Evolutionary conservation across 2,113 vertebrate species (phyloP).

Genomic region (Nothocercus julius): DNA sequence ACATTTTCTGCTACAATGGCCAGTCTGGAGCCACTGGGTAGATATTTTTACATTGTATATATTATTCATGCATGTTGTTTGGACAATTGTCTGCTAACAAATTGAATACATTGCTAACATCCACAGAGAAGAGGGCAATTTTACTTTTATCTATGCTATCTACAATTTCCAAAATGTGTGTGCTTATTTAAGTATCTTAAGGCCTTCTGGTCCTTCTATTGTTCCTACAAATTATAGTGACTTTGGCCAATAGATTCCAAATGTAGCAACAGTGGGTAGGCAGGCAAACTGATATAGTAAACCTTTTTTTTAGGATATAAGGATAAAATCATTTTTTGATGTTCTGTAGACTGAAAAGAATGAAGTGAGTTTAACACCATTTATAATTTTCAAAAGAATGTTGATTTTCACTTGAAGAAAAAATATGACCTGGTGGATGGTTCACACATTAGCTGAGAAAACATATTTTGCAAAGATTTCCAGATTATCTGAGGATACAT

Average conservation of each 20-base stretch:
- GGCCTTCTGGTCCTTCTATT: background rate
- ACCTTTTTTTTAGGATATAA: background rate
- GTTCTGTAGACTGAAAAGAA: background rate
- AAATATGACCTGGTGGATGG: fast-evolving
- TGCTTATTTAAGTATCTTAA: background rate
- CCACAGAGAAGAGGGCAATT: background rate
- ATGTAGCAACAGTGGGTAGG: too few relatives aligned
- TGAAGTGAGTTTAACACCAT: background rate
- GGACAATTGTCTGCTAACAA: background rate
- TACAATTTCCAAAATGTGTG: background rate
- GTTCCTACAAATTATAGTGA: background rate
- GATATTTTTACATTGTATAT: background rate
- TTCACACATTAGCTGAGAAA: background rate
- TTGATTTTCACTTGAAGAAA: background rate
- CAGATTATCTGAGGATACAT: background rate
- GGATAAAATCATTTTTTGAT: background rate
- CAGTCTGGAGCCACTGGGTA: background rate
- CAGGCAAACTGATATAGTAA: background rate
- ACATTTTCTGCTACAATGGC: too few relatives aligned
- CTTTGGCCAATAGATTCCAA: too few relatives aligned
- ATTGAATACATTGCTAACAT: background rate
- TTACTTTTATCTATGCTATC: background rate
- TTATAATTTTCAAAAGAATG: background rate
- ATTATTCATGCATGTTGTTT: background rate
- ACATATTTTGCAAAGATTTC: background rate